Base-by-base conservation (phyloP, 2,797 vertebrate genomes). In the Cuculus canorus region DNA sequence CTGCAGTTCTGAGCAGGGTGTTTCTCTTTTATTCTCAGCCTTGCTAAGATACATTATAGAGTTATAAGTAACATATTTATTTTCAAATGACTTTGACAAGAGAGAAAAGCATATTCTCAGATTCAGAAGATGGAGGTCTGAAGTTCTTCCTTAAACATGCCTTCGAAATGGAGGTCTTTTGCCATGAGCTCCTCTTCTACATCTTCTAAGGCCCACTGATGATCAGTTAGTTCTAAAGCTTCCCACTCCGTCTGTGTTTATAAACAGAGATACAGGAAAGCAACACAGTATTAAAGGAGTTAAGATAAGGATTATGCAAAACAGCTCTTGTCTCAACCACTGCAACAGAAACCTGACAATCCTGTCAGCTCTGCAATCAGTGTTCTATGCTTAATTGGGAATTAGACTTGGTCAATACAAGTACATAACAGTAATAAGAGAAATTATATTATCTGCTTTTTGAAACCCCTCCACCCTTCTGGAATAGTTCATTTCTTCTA, bases 131-230 rank as follows among this genome's bases (percentile, higher is more conserved):
- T 99, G 24, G 99, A 99, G 8, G 98, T 99, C 83, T 99, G 99
- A 88, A 99, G 96, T 79, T 99, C 99, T 97, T 99, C 99, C 96
- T 98, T 99, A 97, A 99, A 99, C 98, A 99, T 99, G 97, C 99
- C 99, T 97, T 99, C 99, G 63, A 99, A 98, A 97, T 99, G 99
- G 96, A 99, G 98, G 93, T 99, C 99, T 95, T 98, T 98, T 97
- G 98, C 98, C 99, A 99, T 99, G 90, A 99, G 98, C 86, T 99
- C 99, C 19, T 99, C 99, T 96, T 99, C 99, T 35, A 99, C 99
- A 68, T 98, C 98, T 88, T 99, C 99, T 39, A 99, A 98, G 4
- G 99, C 99, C 99, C 99, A 99, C 78, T 99, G 99, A 97, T 99
- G 99, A 97, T 99, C 99, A 3, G 99, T 99, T 94, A 99, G 93